phyloP scores from a whole-genome alignment of 2,888 invertebrate species.

The Drosophila anomalata region DNA sequence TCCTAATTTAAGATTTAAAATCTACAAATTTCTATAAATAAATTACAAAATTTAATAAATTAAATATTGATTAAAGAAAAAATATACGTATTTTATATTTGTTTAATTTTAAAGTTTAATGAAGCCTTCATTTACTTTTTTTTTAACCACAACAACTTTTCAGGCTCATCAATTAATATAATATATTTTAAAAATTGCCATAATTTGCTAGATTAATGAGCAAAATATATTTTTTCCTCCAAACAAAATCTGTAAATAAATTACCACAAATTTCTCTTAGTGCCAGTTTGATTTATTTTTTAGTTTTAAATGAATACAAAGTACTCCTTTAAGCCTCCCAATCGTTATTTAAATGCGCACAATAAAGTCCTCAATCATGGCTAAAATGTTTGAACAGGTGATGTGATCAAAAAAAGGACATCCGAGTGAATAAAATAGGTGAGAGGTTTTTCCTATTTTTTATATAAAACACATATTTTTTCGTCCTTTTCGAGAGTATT shows the following conservation, averaged over 20 bases:
- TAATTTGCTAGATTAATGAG: neutral
- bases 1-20: neutral
- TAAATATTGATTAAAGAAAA: neutral
- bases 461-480: too few species aligned
- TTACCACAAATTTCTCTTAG: neutral
- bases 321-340: neutral
- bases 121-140: too few species aligned
- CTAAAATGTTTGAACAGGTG: constrained; percentile 13
- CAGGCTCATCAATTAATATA: too few species aligned
- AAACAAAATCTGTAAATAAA: too few species aligned
- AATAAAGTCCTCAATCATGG: constrained; percentile 39
- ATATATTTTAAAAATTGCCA: too few species aligned
- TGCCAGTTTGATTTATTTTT: neutral
- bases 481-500: neutral
- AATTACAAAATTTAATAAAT: too few species aligned
- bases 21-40: neutral
- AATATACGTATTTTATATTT: neutral
- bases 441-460: neutral
- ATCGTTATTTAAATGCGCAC: constrained; percentile 18
- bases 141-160: too few species aligned
- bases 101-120: neutral
- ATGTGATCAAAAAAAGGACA: neutral
- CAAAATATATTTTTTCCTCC: too few species aligned
- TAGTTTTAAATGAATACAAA: too few species aligned
- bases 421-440: neutral